Evolutionary conservation across 2,888 invertebrate species (phyloP).

Genomic region (Copidosoma aretas): DNA sequence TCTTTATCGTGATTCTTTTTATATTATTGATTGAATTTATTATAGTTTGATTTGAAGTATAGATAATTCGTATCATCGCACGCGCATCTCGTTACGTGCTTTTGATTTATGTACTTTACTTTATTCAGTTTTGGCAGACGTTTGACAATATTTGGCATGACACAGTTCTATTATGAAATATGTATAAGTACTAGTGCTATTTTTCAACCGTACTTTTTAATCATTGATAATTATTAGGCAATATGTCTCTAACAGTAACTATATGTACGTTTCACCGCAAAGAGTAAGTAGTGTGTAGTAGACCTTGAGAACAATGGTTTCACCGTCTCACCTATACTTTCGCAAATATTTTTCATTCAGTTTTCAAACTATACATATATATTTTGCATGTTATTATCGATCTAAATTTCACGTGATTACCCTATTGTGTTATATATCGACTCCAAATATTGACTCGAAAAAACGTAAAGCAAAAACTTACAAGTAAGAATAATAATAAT

Average conservation of each 20-base stretch:
- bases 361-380: too few relatives aligned
- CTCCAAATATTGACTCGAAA: too few relatives aligned
- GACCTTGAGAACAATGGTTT: too few relatives aligned
- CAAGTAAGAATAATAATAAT: too few relatives aligned
- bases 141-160: constrained; percentile 44
- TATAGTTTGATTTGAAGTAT: constrained; percentile 34
- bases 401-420: neutral
- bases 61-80: constrained; percentile 25
- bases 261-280: constrained; percentile 14
- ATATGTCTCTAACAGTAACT: constrained; percentile 32
- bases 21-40: constrained; percentile 13
- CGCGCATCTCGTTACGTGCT: neutral
- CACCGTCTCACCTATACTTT: neutral
- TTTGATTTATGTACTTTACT: neutral
- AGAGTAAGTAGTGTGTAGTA: constrained; percentile 6
- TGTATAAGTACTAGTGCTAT: constrained; percentile 28
- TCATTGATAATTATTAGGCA: constrained; percentile 36
- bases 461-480: too few relatives aligned
- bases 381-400: neutral
- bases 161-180: constrained; percentile 37
- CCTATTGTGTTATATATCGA: too few relatives aligned
- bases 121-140: constrained; percentile 37
- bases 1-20: constrained; percentile 2
- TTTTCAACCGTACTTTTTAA: constrained; percentile 23
- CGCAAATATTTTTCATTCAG: neutral